Evolutionary conservation across 1,140 invertebrate species (phyloP).

Genomic region (Pseudomyrmex flavicornis): DNA sequence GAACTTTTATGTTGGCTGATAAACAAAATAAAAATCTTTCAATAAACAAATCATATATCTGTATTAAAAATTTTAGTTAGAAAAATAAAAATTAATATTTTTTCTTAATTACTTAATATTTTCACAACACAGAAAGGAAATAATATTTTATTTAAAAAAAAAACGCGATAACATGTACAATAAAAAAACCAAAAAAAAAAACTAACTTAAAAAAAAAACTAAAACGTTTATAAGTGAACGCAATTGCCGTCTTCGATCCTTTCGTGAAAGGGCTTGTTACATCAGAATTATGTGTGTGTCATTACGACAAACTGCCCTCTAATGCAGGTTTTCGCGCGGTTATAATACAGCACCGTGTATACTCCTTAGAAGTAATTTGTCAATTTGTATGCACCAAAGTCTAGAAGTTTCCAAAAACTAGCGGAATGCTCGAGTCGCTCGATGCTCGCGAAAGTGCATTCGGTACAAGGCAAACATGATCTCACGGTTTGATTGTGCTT

Average conservation of each 20-base stretch:
- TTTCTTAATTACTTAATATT: neutral
- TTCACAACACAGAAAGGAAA: neutral
- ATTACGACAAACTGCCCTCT: conserved; percentile 16
- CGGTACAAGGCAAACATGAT: conserved; percentile 57
- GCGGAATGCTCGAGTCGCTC: conserved; percentile 51
- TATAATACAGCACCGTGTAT: conserved; percentile 51
- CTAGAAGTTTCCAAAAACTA: conserved; percentile 60
- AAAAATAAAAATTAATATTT: no score
- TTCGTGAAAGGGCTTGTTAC: no score
- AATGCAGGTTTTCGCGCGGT: conserved; percentile 9
- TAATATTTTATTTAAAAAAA: neutral
- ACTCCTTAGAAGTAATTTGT: conserved; percentile 47
- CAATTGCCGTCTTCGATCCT: neutral
- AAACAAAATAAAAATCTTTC: no score
- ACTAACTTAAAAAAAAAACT: neutral
- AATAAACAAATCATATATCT: no score
- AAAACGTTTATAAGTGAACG: no score
- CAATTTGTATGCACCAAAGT: conserved; percentile 61
- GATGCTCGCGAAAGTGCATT: conserved; percentile 39
- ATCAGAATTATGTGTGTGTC: neutral
- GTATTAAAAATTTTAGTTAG: no score
- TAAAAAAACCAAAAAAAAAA: no score
- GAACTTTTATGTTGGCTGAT: conserved; percentile 9
- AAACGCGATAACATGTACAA: neutral
- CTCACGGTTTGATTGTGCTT: conserved; percentile 55